phyloP scores from a whole-genome alignment of 2,888 invertebrate genomes.

The Drosophila niveifrons region DNA sequence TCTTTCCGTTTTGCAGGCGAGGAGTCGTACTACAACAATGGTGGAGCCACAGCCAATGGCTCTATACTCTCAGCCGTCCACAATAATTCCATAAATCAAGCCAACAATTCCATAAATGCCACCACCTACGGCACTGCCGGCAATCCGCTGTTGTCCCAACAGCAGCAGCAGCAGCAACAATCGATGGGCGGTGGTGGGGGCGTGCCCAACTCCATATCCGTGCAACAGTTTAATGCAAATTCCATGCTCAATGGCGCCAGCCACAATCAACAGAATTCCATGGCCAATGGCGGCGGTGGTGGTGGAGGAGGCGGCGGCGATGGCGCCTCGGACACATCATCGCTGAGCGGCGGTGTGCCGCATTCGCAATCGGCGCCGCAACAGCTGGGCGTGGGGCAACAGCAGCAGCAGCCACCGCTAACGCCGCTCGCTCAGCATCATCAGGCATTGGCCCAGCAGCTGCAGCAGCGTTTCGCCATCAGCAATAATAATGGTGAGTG shows the following conservation, averaged over 20 bases:
- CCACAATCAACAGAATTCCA: constrained; percentile 73
- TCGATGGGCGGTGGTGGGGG: constrained; percentile 43
- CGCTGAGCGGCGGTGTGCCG: constrained; percentile 83
- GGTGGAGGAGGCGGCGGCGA: constrained; percentile 64
- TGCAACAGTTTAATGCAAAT: constrained; percentile 84
- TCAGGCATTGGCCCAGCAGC: constrained; percentile 87
- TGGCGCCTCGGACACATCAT: constrained; percentile 78
- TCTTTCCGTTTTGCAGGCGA: constrained; percentile 73
- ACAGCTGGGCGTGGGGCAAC: constrained; percentile 82
- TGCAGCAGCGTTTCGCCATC: constrained; percentile 87
- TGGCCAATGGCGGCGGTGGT: constrained; percentile 61
- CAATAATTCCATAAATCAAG: constrained; percentile 84
- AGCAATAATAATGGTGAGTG: constrained; percentile 86
- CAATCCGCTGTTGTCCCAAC: constrained; percentile 71
- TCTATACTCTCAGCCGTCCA: constrained; percentile 84
- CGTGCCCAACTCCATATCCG: constrained; percentile 85
- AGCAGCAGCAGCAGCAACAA: constrained; percentile 70
- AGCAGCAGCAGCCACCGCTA: constrained; percentile 71
- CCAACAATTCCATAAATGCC: constrained; percentile 81
- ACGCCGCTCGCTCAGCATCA: constrained; percentile 87
- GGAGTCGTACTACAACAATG: constrained; percentile 83
- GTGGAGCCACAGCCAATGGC: constrained; percentile 83
- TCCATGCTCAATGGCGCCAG: constrained; percentile 71
- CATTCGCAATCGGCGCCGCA: constrained; percentile 85
- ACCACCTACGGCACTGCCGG: constrained; percentile 80